A percentile compares a stretch with the other conserved stretches of the same genome.
These are phyloP conservation scores for Tillus elongatus DNA, from an alignment of 2,888 invertebrate species.

Conservation along the genomic window DNA sequence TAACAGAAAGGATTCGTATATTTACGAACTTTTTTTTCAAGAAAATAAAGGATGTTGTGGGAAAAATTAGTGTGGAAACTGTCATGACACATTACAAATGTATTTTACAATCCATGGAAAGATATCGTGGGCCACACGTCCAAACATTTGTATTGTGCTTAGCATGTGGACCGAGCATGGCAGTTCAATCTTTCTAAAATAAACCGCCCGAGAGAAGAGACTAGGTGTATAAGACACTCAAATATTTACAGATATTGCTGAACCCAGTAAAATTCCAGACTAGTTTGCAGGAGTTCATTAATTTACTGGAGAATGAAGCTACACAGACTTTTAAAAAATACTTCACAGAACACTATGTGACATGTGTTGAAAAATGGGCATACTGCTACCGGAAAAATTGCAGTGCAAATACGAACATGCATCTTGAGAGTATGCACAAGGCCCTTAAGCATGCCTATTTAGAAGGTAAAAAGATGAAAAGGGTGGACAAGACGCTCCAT, in stretches of 20 bases:
- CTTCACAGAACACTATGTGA: conserved; percentile 1
- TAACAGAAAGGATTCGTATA: background rate
- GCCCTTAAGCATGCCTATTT: conserved; percentile 10
- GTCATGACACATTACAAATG: background rate
- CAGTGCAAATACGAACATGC: conserved; percentile 12
- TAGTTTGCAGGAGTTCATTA: background rate
- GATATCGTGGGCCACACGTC: background rate
- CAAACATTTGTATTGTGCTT: background rate
- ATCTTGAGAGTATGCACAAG: conserved; percentile 11
- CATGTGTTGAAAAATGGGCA: conserved; percentile 9
- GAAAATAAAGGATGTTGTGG: background rate
- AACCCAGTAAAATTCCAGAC: background rate
- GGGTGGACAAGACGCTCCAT: conserved; percentile 11
- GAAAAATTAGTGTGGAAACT: background rate
- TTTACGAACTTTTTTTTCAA: conserved; percentile 1
- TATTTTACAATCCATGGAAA: background rate
- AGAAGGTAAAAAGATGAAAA: conserved; percentile 10
- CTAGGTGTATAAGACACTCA: background rate
- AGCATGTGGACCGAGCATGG: background rate
- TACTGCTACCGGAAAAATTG: conserved; percentile 8
- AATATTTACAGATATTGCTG: background rate
- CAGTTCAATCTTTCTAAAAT: background rate
- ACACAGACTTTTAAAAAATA: conserved; percentile 5
- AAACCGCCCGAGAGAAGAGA: background rate
- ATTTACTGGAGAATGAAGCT: background rate